A percentile compares a stretch with the other conserved stretches of the same genome.
Conservation (phyloP, 2,113 vertebrate genomes). For the Marmota flaviventris region DNA sequence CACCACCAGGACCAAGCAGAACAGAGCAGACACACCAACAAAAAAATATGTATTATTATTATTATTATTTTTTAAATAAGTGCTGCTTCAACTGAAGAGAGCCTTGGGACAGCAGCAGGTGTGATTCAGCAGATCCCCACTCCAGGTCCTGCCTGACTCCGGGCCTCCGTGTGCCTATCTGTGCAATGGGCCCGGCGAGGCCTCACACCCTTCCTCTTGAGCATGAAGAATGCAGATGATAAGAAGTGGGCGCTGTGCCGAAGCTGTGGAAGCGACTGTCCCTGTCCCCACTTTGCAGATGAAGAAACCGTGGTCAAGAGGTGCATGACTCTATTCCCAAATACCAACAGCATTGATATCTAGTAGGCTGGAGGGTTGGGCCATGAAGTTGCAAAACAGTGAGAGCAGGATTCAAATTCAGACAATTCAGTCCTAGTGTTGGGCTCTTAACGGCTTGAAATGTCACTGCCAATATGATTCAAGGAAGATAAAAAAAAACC, state of each 20-base stretch:
- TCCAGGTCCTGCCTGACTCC: neutral
- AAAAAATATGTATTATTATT: neutral
- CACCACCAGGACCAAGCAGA: slow-evolving; percentile 19
- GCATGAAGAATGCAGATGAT: neutral
- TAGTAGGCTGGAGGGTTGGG: neutral
- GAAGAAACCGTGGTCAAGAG: neutral
- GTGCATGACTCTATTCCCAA: too few species aligned
- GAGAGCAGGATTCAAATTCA: neutral
- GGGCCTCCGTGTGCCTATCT: neutral
- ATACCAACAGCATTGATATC: too few species aligned
- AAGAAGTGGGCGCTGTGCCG: neutral
- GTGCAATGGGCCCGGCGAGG: neutral
- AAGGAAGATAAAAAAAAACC: neutral
- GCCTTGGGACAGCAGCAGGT: neutral
- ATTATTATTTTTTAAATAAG: neutral
- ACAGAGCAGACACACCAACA: neutral
- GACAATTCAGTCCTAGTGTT: too few species aligned
- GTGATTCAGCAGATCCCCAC: neutral
- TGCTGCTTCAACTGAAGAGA: neutral
- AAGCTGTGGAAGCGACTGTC: too few species aligned
- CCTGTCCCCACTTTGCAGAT: neutral
- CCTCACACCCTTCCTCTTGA: neutral
- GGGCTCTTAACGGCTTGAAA: neutral
- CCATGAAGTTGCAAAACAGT: neutral
- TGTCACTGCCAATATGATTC: neutral